Conservation (phyloP, 2,113 vertebrate species). For the Oncorhynchus mykiss region DNA sequence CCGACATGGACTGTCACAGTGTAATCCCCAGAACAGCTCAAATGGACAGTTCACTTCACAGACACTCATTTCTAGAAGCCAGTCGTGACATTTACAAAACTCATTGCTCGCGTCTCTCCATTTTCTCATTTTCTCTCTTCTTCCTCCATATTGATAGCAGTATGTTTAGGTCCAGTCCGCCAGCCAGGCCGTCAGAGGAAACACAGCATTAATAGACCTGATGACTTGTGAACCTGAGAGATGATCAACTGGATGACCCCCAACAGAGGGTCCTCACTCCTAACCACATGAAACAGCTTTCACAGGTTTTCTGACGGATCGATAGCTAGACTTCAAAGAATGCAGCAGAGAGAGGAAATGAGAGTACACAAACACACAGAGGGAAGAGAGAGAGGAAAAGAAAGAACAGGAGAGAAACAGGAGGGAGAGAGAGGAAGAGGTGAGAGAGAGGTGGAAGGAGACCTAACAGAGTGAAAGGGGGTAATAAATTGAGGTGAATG, state of each 20-base stretch:
- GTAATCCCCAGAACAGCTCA: slow-evolving; percentile 2
- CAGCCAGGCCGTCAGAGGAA: slow-evolving; percentile 53
- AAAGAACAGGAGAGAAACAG: not conserved
- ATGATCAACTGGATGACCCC: slow-evolving; percentile 30
- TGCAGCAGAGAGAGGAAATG: slow-evolving; percentile 35
- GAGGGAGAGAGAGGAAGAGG: slow-evolving; percentile 1
- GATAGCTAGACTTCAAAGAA: slow-evolving; percentile 52
- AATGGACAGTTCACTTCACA: slow-evolving; percentile 36
- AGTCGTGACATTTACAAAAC: slow-evolving; percentile 50
- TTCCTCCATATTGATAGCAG: slow-evolving; percentile 53
- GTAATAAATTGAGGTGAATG: not conserved
- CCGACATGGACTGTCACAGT: not conserved
- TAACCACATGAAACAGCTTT: slow-evolving; percentile 7
- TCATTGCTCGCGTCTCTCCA: slow-evolving; percentile 13
- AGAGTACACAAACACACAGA: slow-evolving; percentile 7
- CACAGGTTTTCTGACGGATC: slow-evolving; percentile 56
- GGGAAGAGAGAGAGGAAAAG: not conserved
- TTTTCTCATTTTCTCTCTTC: slow-evolving; percentile 20
- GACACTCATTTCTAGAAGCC: slow-evolving; percentile 13
- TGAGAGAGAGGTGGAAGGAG: slow-evolving; percentile 2
- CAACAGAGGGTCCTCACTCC: slow-evolving; percentile 9
- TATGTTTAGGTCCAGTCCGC: slow-evolving; percentile 58
- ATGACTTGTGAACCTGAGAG: slow-evolving; percentile 54
- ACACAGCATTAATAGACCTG: slow-evolving; percentile 65
- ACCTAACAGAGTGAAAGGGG: slow-evolving; percentile 1